Percentiles rank a stretch among this genome's conserved stretches.
phyloP scores from a whole-genome alignment of 2,888 invertebrate genomes.

The Labia minor region DNA sequence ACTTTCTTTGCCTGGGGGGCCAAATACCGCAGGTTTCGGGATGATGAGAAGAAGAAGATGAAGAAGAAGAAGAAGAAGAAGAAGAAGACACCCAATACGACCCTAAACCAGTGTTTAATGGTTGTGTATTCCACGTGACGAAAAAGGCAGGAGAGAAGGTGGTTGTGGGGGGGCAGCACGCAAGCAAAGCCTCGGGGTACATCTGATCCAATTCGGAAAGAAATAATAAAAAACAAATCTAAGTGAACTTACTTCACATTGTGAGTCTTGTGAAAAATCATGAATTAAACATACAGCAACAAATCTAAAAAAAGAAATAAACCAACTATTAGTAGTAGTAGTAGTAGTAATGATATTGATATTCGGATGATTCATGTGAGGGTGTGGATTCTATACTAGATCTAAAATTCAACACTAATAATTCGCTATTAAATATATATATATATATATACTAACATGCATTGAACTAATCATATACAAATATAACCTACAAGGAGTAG shows the following conservation, averaged over 20 bases:
- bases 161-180: neutral
- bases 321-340: neutral
- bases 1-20: neutral
- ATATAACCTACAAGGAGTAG: neutral
- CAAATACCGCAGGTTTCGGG: neutral
- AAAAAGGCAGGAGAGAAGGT: neutral
- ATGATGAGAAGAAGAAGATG: neutral
- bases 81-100: neutral
- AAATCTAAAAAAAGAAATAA: conserved; percentile 6
- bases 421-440: neutral
- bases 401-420: neutral
- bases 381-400: neutral
- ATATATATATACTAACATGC: neutral
- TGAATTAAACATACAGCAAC: conserved; percentile 13
- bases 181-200: conserved; percentile 13
- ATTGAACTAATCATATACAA: neutral
- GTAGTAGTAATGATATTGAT: neutral
- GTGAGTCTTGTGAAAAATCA: conserved; percentile 13
- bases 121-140: neutral
- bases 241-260: conserved; percentile 5
- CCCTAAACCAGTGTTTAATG: conserved; percentile 9
- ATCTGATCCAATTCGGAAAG: neutral
- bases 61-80: neutral
- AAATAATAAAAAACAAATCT: neutral
- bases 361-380: neutral